Percentiles rank a stretch among this genome's conserved stretches.
Evolutionary conservation across 2,888 invertebrate genomes (phyloP).

Genomic region (Shargacucullia verbasci): DNA sequence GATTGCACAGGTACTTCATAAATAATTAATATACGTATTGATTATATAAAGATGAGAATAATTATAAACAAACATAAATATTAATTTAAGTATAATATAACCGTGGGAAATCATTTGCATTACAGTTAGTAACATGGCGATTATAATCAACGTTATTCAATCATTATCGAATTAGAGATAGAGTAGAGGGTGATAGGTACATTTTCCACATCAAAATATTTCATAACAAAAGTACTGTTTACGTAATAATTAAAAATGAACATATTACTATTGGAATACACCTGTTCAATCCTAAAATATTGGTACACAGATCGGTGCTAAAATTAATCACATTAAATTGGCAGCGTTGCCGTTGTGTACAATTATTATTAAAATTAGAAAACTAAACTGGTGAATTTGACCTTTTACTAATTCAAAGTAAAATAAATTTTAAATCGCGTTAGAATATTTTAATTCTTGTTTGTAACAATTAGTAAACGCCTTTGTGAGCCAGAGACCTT

Average conservation of each 20-base stretch:
- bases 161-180: too few species aligned
- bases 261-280: background rate
- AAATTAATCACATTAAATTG: background rate
- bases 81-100: too few species aligned
- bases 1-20: too few species aligned
- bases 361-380: too few species aligned
- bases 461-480: slow-evolving; percentile 3
- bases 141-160: too few species aligned
- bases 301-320: background rate
- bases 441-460: background rate
- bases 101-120: too few species aligned
- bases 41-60: background rate
- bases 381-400: background rate
- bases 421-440: background rate
- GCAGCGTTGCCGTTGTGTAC: background rate
- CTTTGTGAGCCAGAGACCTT: slow-evolving; percentile 5
- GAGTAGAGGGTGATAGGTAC: too few species aligned
- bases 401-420: background rate
- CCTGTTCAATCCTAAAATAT: slow-evolving; percentile 5
- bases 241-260: too few species aligned
- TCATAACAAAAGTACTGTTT: too few species aligned
- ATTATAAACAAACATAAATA: background rate
- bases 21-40: background rate
- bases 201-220: too few species aligned
- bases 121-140: too few species aligned